phyloP scores from a whole-genome alignment of 1,140 invertebrate species.

The Diploscapter pachys region DNA sequence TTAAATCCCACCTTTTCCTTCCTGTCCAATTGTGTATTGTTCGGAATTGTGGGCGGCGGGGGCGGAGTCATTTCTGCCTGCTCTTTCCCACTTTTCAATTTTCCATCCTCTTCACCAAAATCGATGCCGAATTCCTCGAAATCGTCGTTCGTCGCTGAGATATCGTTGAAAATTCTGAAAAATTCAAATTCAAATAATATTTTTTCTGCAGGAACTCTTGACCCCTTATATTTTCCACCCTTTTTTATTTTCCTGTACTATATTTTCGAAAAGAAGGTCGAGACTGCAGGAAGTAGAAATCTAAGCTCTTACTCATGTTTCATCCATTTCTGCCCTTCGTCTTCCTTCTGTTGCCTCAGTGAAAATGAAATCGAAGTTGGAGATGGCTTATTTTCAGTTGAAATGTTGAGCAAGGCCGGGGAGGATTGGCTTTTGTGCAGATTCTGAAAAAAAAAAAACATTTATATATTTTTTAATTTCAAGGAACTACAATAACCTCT shows the following conservation, averaged over 20 bases:
- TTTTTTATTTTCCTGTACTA: too few species aligned
- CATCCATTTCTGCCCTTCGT: too few species aligned
- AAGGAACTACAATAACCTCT: conserved; percentile 6
- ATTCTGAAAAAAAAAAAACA: conserved; percentile 2
- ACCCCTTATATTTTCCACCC: too few species aligned
- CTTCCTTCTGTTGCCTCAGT: background rate
- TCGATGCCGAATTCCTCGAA: background rate
- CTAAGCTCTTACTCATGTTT: too few species aligned
- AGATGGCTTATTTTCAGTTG: background rate
- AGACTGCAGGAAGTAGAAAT: too few species aligned
- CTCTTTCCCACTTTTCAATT: background rate
- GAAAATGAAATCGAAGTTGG: conserved; percentile 3
- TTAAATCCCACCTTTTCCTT: conserved; percentile 17
- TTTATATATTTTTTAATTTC: background rate
- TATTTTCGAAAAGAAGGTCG: too few species aligned
- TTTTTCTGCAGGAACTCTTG: background rate
- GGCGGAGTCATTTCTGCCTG: conserved; percentile 6
- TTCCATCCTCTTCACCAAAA: conserved; percentile 8
- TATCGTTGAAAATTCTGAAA: background rate
- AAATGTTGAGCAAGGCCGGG: background rate
- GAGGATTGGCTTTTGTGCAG: conserved; percentile 12
- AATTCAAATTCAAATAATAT: background rate
- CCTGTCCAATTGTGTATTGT: conserved; percentile 22
- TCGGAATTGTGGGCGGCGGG: background rate
- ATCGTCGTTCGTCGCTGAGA: background rate